Percentiles rank a stretch among this genome's conserved stretches.
phyloP scores from a whole-genome alignment of 92 coral and sea anemone species.

The Palythoa heliodiscus region DNA sequence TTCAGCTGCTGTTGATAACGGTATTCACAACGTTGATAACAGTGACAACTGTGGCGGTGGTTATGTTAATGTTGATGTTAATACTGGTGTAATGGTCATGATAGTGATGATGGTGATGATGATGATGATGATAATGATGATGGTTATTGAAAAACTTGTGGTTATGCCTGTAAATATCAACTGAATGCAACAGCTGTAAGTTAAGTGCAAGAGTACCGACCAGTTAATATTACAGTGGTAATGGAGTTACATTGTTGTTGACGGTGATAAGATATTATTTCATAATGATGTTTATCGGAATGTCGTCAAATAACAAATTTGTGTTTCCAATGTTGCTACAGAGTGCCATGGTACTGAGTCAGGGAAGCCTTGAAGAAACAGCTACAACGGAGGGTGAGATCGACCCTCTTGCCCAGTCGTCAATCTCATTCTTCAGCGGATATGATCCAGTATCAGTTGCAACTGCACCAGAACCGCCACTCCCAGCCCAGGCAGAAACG shows the following conservation, averaged over 20 bases:
- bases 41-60: no score
- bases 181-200: no score
- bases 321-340: neutral
- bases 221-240: no score
- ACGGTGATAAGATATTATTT: neutral
- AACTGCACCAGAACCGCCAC: conserved; percentile 11
- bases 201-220: no score
- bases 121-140: neutral
- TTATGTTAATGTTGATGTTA: no score
- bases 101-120: neutral
- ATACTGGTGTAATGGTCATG: no score
- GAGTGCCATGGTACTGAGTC: conserved; percentile 29
- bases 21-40: no score
- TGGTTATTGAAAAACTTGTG: no score
- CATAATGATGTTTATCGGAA: neutral
- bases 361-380: conserved; percentile 25
- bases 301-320: neutral
- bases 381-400: conserved; percentile 25
- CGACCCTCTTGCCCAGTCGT: conserved; percentile 30
- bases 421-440: conserved; percentile 33
- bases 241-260: no score
- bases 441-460: conserved; percentile 24
- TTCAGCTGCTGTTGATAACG: no score
- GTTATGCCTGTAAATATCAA: no score
- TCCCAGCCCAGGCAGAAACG: neutral